These are phyloP conservation scores for Ericerus pela DNA, from an alignment of 1,140 invertebrate genomes.

Conservation along the genomic window DNA sequence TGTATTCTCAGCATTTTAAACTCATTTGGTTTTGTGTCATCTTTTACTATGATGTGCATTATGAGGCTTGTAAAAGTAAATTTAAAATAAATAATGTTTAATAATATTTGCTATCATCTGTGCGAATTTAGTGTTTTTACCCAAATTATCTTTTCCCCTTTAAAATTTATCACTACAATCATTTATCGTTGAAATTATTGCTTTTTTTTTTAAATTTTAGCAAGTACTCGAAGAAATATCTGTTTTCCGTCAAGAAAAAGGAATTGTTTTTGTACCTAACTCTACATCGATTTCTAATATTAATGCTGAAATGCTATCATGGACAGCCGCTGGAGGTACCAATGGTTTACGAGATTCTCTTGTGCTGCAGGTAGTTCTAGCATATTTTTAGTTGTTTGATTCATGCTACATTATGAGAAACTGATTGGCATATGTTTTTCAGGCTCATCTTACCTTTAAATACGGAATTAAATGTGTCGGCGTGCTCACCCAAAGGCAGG, in stretches of 20 bases:
- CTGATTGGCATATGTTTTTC: not conserved
- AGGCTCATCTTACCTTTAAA: conserved; percentile 35
- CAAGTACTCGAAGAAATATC: conserved; percentile 41
- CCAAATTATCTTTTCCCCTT: too few species aligned
- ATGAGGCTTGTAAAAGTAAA: too few species aligned
- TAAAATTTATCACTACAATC: too few species aligned
- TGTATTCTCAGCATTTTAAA: too few species aligned
- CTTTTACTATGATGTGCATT: too few species aligned
- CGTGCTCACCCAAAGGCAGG: conserved; percentile 35
- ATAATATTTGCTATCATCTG: too few species aligned
- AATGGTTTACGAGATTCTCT: conserved; percentile 38
- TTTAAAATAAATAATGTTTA: too few species aligned
- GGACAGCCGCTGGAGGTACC: conserved; percentile 42
- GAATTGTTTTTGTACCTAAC: conserved; percentile 34
- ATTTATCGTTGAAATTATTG: too few species aligned
- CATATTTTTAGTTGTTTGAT: not conserved
- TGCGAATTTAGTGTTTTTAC: too few species aligned
- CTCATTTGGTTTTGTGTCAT: too few species aligned
- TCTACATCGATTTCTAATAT: conserved; percentile 24
- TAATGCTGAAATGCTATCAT: conserved; percentile 43
- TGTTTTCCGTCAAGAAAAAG: conserved; percentile 40
- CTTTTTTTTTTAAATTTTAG: too few species aligned
- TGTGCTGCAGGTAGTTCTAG: conserved; percentile 32
- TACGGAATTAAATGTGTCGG: conserved; percentile 40
- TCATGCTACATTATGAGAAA: not conserved